Evolutionary conservation across 2,888 invertebrate species (phyloP).

Genomic region (Coelopa pilipes): DNA sequence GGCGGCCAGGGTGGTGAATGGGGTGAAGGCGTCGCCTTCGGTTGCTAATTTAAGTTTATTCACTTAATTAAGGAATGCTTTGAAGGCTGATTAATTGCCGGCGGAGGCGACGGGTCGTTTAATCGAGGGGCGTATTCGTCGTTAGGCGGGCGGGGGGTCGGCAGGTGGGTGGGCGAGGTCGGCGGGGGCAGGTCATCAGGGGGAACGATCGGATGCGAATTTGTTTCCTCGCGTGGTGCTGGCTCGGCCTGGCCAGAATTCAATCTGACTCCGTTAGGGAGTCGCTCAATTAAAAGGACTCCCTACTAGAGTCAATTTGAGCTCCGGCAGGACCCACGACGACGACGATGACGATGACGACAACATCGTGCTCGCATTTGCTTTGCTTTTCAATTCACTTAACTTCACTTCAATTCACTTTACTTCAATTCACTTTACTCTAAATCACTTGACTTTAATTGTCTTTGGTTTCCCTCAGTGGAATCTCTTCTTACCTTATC

Average conservation of each 20-base stretch:
- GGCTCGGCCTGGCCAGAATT: conserved; percentile 79
- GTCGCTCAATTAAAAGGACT: conserved; percentile 91
- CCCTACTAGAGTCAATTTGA: conserved; percentile 99
- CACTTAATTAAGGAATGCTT: conserved; percentile 44
- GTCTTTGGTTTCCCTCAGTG: neutral
- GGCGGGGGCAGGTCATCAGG: too few species aligned
- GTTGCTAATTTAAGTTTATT: conserved; percentile 45
- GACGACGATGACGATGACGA: too few species aligned
- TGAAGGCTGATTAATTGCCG: neutral
- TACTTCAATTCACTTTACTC: neutral
- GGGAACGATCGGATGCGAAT: too few species aligned
- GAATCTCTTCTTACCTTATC: conserved; percentile 82
- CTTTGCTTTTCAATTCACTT: neutral
- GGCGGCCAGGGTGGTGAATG: too few species aligned
- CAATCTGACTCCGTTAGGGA: conserved; percentile 99
- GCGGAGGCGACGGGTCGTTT: neutral
- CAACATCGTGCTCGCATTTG: too few species aligned
- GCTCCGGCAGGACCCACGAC: conserved; percentile 75
- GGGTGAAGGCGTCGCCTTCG: too few species aligned
- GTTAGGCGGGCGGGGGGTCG: too few species aligned
- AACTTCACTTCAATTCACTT: neutral
- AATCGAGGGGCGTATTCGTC: neutral
- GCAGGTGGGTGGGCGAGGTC: too few species aligned
- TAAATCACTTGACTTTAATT: neutral
- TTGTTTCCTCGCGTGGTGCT: conserved; percentile 66